These are phyloP conservation scores for Melanotaenia trifasciata DNA, from an alignment of 2,797 vertebrate species.

Conservation along the genomic window DNA sequence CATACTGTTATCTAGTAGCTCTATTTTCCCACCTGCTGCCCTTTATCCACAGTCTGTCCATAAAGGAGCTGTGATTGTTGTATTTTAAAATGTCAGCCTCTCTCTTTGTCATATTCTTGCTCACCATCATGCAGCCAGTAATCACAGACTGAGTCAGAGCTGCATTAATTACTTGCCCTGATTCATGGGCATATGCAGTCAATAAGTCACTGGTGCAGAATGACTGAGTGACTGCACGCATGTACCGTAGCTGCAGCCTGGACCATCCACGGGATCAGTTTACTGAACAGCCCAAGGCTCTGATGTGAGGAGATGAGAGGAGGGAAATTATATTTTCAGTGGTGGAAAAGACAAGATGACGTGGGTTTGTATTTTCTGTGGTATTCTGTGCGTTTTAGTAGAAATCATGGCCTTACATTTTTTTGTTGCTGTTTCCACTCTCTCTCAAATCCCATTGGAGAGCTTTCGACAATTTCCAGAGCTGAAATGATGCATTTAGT, in stretches of 20 bases:
- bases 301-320: conserved; percentile 13
- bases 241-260: conserved; percentile 27
- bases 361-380: not conserved
- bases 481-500: conserved; percentile 1
- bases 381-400: not conserved
- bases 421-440: not conserved
- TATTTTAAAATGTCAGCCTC: conserved; percentile 54
- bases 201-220: conserved; percentile 68
- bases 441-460: not conserved
- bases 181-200: conserved; percentile 59
- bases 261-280: conserved; percentile 36
- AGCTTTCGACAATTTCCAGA: conserved; percentile 4
- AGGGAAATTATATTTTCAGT: conserved; percentile 22
- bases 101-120: conserved; percentile 9
- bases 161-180: conserved; percentile 63
- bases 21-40: conserved; percentile 1
- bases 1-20: conserved; percentile 3
- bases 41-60: conserved; percentile 23
- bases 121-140: conserved; percentile 15
- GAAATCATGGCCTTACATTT: not conserved
- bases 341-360: not conserved
- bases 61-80: conserved; percentile 30
- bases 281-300: conserved; percentile 32
- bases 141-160: conserved; percentile 55
- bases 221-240: conserved; percentile 37